Evolutionary conservation across 1,140 invertebrate genomes (phyloP).

Genomic region (Drosophila bocki): DNA sequence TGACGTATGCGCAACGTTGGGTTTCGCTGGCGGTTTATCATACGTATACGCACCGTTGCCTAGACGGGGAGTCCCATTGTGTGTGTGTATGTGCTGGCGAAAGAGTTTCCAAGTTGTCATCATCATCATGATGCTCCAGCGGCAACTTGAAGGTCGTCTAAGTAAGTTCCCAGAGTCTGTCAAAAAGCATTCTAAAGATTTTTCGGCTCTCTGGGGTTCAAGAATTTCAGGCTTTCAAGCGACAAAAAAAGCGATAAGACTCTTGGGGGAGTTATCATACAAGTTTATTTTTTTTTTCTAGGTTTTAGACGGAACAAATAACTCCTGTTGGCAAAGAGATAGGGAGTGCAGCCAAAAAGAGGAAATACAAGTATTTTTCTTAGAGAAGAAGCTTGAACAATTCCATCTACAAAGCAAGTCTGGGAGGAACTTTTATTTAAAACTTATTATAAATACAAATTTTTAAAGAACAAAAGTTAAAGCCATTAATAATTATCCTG

Average conservation of each 20-base stretch:
- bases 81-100: constrained; percentile 19
- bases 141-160: constrained; percentile 51
- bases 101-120: constrained; percentile 50
- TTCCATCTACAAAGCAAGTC: not conserved
- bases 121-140: constrained; percentile 4
- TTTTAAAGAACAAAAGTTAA: not conserved
- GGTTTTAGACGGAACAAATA: constrained; percentile 2
- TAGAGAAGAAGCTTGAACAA: not conserved
- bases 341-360: not conserved
- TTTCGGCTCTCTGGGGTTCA: constrained; percentile 35
- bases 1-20: constrained; percentile 71
- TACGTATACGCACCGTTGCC: constrained; percentile 54
- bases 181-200: constrained; percentile 49
- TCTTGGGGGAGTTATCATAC: constrained; percentile 11
- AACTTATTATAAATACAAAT: not conserved
- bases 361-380: not conserved
- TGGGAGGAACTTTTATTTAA: not conserved
- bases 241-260: constrained; percentile 28
- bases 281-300: not conserved
- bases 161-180: constrained; percentile 47
- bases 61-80: not conserved
- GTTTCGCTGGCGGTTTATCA: constrained; percentile 68
- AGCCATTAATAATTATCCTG: not conserved
- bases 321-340: constrained; percentile 9
- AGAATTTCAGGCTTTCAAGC: constrained; percentile 27